Evolutionary conservation across 2,113 vertebrate species (phyloP).

Genomic region (Mungos mungo): DNA sequence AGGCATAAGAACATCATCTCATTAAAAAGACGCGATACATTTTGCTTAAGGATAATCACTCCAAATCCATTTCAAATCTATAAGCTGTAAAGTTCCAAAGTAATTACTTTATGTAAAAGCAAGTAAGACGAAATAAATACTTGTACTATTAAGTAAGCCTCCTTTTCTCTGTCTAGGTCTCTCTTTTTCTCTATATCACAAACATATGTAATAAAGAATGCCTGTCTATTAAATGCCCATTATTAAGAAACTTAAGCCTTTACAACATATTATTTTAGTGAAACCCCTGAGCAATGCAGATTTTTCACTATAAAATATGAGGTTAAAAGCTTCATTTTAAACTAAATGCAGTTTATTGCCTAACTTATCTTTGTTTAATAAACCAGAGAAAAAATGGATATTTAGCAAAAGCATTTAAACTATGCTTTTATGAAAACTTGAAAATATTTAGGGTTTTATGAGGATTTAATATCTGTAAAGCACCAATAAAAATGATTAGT

Average conservation of each 20-base stretch:
- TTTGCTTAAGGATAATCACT: background rate
- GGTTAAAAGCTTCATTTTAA: slow-evolving; percentile 21
- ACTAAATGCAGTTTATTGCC: background rate
- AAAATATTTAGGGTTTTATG: background rate
- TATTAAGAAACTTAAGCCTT: slow-evolving; percentile 20
- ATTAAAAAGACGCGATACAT: background rate
- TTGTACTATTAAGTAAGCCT: background rate
- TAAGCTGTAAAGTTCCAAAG: slow-evolving; percentile 3
- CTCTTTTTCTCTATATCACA: background rate
- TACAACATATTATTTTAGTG: slow-evolving; percentile 28
- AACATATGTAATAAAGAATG: background rate
- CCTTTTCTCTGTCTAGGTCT: slow-evolving; percentile 1
- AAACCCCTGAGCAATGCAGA: background rate
- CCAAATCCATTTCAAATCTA: slow-evolving; percentile 13
- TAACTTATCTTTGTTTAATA: background rate
- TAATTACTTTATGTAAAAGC: slow-evolving; percentile 7
- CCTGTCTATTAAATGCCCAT: background rate
- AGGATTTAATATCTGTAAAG: background rate
- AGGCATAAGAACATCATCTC: background rate
- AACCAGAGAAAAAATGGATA: background rate
- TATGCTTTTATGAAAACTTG: background rate
- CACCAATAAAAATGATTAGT: background rate
- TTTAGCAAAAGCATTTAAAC: slow-evolving; percentile 41
- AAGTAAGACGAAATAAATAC: slow-evolving; percentile 14
- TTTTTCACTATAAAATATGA: slow-evolving; percentile 27